Evolutionary conservation across 2,113 vertebrate genomes (phyloP), one percentile per base, ranked within the genome.

Genomic region (Dasyornis broadbenti): DNA sequence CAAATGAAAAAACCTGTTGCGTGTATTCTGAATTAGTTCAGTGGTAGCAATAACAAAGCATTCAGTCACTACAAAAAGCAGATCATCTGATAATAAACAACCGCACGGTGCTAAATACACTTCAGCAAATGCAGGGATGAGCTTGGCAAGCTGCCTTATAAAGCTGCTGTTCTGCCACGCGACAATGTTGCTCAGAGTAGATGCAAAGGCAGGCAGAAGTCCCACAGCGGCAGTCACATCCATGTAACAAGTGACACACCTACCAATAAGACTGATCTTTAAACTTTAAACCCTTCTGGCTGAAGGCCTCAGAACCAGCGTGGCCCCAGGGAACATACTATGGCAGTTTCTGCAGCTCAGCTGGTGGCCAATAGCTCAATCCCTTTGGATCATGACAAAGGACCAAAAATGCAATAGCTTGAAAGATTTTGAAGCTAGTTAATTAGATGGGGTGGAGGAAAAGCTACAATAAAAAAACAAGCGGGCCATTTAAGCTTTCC

Each of bases 51-150:
- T 72, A 91, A 52, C 37, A 37, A 88, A 89, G 23, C 50, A 77
- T 49, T 80, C n/a, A 75, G 63, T 45, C 42, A 39, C 68, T 93
- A 93, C 79, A 83, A 52, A 77, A 93, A 92, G 82, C 95, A 89
- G 91, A 66, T 72, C 73, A 26, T 78, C 75, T 39, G 42, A 54
- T 27, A 44, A 72, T 35, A 70, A 93, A 63, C 45, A 61, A 24
- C 2, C 0, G 1, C 4, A 6, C 37, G 27, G 53, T 44, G 66
- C 53, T 73, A 54, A 66, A 81, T 17, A 28, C 0, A 10, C 47
- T 59, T 63, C 27, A 64, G 85, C 63, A 66, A 82, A 35, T 0
- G 14, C 37, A 53, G 50, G 37, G 59, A 30, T 45, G 52, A 82
- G 85, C 42, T 19, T 1, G 7, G 80, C 76, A 63, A 90, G 54